phyloP scores from a whole-genome alignment of 92 coral and sea anemone species.

The Parazoanthus darwini region DNA sequence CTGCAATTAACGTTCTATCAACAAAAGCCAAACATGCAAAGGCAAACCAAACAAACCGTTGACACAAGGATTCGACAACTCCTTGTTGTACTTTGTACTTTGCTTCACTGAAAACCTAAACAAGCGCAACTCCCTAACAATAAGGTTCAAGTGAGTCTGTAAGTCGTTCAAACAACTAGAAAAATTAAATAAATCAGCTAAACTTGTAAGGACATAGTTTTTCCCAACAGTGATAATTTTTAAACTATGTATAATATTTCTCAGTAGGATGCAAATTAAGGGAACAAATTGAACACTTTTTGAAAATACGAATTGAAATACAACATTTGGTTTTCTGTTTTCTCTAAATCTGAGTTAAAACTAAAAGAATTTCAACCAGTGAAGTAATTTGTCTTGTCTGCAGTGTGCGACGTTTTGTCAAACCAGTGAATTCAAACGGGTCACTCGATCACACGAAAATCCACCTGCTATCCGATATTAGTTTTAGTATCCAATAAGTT shows the following conservation, averaged over 20 bases:
- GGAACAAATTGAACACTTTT: background rate
- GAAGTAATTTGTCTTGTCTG: background rate
- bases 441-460: background rate
- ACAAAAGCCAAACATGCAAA: too few relatives aligned
- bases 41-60: background rate
- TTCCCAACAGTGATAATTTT: background rate
- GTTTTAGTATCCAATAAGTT: background rate
- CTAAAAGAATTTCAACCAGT: background rate
- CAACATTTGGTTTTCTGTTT: background rate
- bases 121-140: background rate
- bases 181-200: background rate
- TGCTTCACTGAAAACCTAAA: slow-evolving; percentile 2
- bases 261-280: background rate
- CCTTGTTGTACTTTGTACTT: background rate
- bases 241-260: too few relatives aligned
- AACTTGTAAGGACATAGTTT: too few relatives aligned
- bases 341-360: slow-evolving; percentile 1
- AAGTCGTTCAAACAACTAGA: background rate
- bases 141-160: background rate
- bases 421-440: background rate
- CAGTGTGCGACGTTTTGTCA: background rate
- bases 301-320: background rate
- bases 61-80: too few relatives aligned
- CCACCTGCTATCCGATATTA: slow-evolving; percentile 6
- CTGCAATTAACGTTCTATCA: background rate